Percentiles rank a stretch among this genome's conserved stretches.
phyloP scores from a whole-genome alignment of 2,888 invertebrate species.

The Machimus rusticus region DNA sequence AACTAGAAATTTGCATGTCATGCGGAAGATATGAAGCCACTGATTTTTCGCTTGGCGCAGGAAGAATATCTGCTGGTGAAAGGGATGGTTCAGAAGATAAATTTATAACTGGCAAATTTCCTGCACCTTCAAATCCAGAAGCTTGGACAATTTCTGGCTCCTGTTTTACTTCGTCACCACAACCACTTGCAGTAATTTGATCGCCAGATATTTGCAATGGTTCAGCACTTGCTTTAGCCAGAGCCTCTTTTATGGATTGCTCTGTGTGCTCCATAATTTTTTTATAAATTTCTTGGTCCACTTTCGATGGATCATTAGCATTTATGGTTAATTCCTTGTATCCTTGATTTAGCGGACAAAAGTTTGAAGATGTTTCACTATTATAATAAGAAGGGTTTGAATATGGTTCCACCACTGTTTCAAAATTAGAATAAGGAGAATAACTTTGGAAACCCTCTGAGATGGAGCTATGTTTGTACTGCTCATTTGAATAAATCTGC shows the following conservation, averaged over 20 bases:
- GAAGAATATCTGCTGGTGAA: background rate
- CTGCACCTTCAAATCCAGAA: background rate
- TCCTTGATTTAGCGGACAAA: background rate
- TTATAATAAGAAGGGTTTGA: background rate
- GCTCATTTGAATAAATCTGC: background rate
- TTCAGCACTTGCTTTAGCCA: conserved; percentile 14
- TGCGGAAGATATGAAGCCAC: background rate
- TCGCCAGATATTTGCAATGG: conserved; percentile 3
- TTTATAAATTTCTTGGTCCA: conserved; percentile 17
- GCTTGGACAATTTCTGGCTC: background rate
- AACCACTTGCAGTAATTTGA: background rate
- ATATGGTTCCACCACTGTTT: background rate
- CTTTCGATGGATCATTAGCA: background rate
- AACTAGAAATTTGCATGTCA: background rate
- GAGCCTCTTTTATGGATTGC: conserved; percentile 16
- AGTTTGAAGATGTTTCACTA: background rate
- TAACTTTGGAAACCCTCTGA: background rate
- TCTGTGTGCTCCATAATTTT: conserved; percentile 26
- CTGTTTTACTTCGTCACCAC: background rate
- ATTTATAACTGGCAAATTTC: background rate
- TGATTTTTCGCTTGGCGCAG: background rate
- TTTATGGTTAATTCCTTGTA: conserved; percentile 7
- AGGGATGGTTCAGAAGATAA: background rate
- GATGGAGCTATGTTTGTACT: background rate
- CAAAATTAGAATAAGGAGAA: background rate